Conservation (phyloP, 1,140 invertebrate genomes). For the Heliothis subflexa region DNA sequence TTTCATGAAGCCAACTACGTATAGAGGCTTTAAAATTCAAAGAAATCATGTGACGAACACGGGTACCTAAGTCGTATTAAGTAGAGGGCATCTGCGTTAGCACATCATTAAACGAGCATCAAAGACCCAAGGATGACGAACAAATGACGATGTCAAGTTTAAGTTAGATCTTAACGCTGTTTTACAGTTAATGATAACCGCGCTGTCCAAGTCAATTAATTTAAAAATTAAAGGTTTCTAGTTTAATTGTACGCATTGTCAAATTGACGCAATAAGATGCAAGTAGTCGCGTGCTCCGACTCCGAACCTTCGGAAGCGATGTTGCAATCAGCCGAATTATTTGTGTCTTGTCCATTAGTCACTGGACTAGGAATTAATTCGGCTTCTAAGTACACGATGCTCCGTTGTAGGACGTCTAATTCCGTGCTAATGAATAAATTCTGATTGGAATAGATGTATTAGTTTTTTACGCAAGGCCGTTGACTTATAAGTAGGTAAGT, state of each 20-base stretch:
- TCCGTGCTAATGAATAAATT: background rate
- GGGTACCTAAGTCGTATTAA: background rate
- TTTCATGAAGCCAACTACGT: slow-evolving; percentile 17
- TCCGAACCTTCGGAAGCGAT: slow-evolving; percentile 4
- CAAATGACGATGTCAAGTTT: background rate
- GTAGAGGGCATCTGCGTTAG: slow-evolving; percentile 10
- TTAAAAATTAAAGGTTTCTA: background rate
- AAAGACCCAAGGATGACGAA: slow-evolving; percentile 2
- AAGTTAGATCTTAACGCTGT: background rate
- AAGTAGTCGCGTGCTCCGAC: background rate
- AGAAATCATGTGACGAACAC: slow-evolving; percentile 13
- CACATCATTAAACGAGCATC: slow-evolving; percentile 4
- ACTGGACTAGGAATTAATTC: background rate
- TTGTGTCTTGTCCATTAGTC: slow-evolving; percentile 10
- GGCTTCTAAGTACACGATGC: background rate
- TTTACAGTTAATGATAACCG: background rate
- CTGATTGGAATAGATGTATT: background rate
- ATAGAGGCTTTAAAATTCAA: slow-evolving; percentile 22
- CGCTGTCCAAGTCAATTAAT: background rate
- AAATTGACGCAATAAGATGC: slow-evolving; percentile 12
- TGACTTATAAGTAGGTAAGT: background rate
- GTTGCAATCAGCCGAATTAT: slow-evolving; percentile 26
- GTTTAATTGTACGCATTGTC: background rate
- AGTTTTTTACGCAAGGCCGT: background rate
- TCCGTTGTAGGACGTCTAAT: background rate